phyloP scores from a whole-genome alignment of 2,113 vertebrate species.

The Cepphus grylle region DNA sequence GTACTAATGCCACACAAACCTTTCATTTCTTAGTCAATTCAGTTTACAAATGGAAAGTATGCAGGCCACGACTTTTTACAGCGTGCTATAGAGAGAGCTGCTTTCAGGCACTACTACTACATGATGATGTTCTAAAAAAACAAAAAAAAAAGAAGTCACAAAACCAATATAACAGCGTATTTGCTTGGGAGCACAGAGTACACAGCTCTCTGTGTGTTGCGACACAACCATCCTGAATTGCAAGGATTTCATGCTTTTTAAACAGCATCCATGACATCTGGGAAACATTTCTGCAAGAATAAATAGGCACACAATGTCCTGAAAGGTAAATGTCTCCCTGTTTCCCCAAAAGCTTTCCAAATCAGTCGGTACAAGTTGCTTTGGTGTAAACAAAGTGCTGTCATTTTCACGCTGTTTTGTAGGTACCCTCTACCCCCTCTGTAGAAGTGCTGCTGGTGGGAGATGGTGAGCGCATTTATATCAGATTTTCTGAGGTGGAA shows the following conservation, averaged over 20 bases:
- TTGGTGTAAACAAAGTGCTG: neutral
- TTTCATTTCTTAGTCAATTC: neutral
- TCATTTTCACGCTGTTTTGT: neutral
- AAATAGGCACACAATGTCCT: neutral
- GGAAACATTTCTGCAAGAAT: neutral
- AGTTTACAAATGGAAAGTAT: neutral
- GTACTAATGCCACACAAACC: neutral
- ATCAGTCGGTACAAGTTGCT: neutral
- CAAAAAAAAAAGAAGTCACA: neutral
- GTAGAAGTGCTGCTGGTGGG: neutral
- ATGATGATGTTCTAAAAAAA: neutral
- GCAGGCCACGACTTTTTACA: neutral
- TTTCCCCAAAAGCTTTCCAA: neutral
- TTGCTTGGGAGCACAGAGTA: neutral
- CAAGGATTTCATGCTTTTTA: neutral
- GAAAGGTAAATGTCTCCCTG: neutral
- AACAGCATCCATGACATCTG: slow-evolving; percentile 1
- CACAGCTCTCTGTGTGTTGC: neutral
- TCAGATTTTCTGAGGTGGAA: neutral
- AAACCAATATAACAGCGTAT: neutral
- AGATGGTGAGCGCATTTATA: neutral
- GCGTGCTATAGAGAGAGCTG: neutral
- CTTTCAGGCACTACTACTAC: neutral
- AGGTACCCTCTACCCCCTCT: neutral
- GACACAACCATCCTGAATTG: neutral